Base-by-base conservation (phyloP, 2,797 vertebrate species). In the Sternarchorhynchus goeldii region DNA sequence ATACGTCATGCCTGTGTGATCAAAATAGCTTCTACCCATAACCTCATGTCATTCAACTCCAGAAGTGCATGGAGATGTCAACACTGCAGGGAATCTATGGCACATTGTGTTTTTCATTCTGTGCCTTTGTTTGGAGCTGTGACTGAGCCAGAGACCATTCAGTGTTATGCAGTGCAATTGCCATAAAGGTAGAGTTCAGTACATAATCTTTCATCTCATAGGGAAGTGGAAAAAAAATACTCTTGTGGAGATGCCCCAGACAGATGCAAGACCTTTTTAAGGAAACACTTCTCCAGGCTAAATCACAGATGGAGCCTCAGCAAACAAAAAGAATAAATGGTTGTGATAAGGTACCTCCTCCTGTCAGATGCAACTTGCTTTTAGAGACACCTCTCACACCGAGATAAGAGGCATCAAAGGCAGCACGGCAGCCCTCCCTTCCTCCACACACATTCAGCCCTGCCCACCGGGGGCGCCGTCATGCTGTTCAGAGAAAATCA, bases 1-100 rank as follows among this genome's bases (percentile, higher is more conserved):
- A 89, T 89, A 92, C 88, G 90, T 93, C 91, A 93, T 87, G 81
- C 83, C 81, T 85, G 82, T 80, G 77, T 18, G 66, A 89, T 84
- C 87, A 87, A 91, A 92, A 92, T 86, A 88, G 85, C 85, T 88
- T 78, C 87, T 87, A 75, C 74, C 72, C 81, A 83, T 86, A 82
- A 87, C 89, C 85, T 80, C 85, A 86, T 86, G 83, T 88, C 83
- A 83, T 55, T 84, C 83, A 83, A 82, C 85, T 89, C 87, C 76
- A 82, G 83, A 90, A 89, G 89, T n/a, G 18, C 53, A 58, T 17
- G 18, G 29, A 25, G 2, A 66, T 17, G 4, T 36, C 29, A 32
- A 55, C 50, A 55, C 18, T 34, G 29, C 45, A 56, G 17, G 2
- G 20, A 20, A 63, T 7, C 4, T n/a, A 75, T 34, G 10, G 50